Conservation (phyloP, 2,888 invertebrate genomes). For the Oscheius sp. region DNA sequence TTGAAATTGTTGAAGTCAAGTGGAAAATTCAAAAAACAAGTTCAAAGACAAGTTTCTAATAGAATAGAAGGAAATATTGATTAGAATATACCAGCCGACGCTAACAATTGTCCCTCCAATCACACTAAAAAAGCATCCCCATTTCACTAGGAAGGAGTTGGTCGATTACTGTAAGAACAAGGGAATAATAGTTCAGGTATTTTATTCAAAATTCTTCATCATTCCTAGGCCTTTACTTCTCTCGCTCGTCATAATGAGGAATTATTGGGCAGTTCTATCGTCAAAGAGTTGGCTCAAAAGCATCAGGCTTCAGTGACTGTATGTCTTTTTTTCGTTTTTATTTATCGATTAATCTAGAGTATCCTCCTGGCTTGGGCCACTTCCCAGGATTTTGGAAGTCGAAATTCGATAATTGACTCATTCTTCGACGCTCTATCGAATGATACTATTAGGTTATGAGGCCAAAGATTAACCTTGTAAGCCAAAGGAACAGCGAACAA, state of each 20-base stretch:
- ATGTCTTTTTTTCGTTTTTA: background rate
- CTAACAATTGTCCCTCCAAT: no score
- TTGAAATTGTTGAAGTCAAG: background rate
- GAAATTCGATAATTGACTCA: no score
- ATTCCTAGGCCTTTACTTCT: constrained; percentile 72
- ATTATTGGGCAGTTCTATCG: constrained; percentile 76
- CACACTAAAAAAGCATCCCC: no score
- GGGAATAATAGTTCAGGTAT: constrained; percentile 70
- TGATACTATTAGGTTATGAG: no score
- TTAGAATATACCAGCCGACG: no score
- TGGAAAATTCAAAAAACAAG: background rate
- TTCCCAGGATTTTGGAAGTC: constrained; percentile 78
- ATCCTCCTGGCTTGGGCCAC: constrained; percentile 80
- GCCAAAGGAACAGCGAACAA: no score
- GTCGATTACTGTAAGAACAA: constrained; percentile 70
- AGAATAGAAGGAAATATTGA: no score
- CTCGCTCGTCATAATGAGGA: constrained; percentile 69
- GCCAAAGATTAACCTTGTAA: no score
- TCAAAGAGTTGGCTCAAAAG: constrained; percentile 76
- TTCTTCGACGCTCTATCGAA: no score
- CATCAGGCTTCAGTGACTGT: constrained; percentile 70
- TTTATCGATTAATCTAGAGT: constrained; percentile 38
- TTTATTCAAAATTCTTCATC: background rate
- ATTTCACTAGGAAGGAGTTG: constrained; percentile 70
- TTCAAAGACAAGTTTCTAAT: no score